A percentile compares a stretch with the other conserved stretches of the same genome.
Conservation (phyloP, 2,797 vertebrate genomes). For the Neostethus bicornis region DNA sequence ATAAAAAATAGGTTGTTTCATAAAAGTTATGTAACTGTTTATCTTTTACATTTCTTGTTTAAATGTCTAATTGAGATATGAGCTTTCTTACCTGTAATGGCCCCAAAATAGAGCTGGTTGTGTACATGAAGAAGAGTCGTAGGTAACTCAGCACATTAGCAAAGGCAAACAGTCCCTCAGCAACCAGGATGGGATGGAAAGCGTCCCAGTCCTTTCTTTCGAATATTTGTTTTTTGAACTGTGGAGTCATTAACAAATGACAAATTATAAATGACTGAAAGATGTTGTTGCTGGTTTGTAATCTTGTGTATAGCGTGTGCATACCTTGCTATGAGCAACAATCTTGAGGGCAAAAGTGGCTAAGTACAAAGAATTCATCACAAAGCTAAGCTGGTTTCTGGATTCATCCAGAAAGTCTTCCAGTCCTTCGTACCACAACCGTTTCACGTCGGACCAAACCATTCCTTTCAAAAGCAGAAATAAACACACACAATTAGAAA, state of each 20-base stretch:
- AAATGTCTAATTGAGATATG: constrained; percentile 7
- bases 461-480: constrained; percentile 82
- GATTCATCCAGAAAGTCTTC: constrained; percentile 98
- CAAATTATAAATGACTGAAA: background rate
- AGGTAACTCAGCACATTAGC: constrained; percentile 98
- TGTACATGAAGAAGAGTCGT: constrained; percentile 99
- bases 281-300: background rate
- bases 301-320: constrained; percentile 11
- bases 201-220: constrained; percentile 98
- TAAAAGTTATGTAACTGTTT: constrained; percentile 37
- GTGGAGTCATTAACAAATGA: constrained; percentile 14
- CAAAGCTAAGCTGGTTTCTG: constrained; percentile 97
- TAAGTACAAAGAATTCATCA: constrained; percentile 98
- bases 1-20: constrained; percentile 11
- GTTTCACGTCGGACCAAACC: constrained; percentile 99
- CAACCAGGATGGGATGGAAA: constrained; percentile 95
- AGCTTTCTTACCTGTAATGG: constrained; percentile 89
- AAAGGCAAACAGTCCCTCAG: constrained; percentile 97
- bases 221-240: constrained; percentile 76
- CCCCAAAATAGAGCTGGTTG: constrained; percentile 96
- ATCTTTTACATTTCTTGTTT: constrained; percentile 3
- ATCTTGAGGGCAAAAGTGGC: constrained; percentile 97
- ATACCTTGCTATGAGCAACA: constrained; percentile 95
- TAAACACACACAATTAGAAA: constrained; percentile 3
- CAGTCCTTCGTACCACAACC: constrained; percentile 96